Evolutionary conservation across 2,888 invertebrate genomes (phyloP).

Genomic region (Carcina quercana): DNA sequence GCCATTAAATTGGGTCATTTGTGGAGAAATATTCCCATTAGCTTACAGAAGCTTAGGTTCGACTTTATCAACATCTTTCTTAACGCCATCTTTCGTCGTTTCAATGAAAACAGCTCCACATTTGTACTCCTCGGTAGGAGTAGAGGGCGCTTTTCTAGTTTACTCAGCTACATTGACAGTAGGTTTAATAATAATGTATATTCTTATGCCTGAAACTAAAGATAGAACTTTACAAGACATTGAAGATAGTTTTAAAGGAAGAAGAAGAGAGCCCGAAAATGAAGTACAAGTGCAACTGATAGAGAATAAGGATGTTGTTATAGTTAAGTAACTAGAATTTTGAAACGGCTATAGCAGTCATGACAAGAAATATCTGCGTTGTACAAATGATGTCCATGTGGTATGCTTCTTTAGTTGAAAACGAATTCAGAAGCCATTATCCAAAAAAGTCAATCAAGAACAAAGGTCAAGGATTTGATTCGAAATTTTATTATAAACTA

Average conservation of each 20-base stretch:
- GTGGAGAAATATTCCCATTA: conserved; percentile 64
- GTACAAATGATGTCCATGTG: too few relatives aligned
- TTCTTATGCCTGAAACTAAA: conserved; percentile 59
- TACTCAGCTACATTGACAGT: conserved; percentile 51
- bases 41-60: conserved; percentile 64
- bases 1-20: conserved; percentile 64
- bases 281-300: conserved; percentile 55
- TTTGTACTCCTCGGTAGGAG: conserved; percentile 57
- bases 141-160: conserved; percentile 60
- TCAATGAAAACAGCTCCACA: conserved; percentile 69
- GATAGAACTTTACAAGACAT: conserved; percentile 63
- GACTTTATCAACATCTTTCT: conserved; percentile 57
- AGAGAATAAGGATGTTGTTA: conserved; percentile 24
- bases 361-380: too few relatives aligned
- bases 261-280: conserved; percentile 21
- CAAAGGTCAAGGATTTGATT: too few relatives aligned
- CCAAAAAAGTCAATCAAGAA: too few relatives aligned
- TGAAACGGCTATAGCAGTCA: too few relatives aligned
- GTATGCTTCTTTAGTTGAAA: too few relatives aligned
- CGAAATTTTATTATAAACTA: too few relatives aligned
- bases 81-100: conserved; percentile 57
- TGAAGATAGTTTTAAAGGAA: conserved; percentile 62
- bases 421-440: too few relatives aligned
- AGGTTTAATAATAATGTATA: conserved; percentile 48
- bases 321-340: conserved; percentile 7